A percentile compares a stretch with the other conserved stretches of the same genome.
phyloP scores from a whole-genome alignment of 2,797 vertebrate genomes.

The Brachyalestes nurse region DNA sequence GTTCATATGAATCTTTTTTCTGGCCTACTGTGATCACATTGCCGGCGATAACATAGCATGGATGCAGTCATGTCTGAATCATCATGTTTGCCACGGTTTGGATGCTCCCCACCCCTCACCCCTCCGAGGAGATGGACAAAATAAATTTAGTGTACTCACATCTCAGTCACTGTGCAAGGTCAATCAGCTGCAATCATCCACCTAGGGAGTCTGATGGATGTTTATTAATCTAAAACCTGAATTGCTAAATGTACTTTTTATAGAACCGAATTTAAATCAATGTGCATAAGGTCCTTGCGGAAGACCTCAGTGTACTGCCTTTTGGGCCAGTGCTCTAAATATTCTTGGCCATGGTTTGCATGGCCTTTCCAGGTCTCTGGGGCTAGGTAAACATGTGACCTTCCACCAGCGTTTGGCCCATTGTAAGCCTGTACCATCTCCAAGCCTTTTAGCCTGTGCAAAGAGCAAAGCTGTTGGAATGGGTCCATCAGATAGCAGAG shows the following conservation, averaged over 20 bases:
- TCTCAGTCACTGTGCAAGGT: slow-evolving; percentile 50
- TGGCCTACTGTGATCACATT: slow-evolving; percentile 16
- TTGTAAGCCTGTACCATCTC: slow-evolving; percentile 80
- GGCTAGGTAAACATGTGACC: slow-evolving; percentile 78
- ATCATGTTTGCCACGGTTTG: slow-evolving; percentile 35
- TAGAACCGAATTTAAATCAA: slow-evolving; percentile 44
- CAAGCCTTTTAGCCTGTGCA: slow-evolving; percentile 80
- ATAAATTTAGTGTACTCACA: slow-evolving; percentile 40
- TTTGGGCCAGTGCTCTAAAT: slow-evolving; percentile 75
- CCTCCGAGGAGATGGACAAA: slow-evolving; percentile 20
- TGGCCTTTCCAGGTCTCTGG: slow-evolving; percentile 79
- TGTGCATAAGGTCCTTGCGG: slow-evolving; percentile 23
- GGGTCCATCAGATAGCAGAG: slow-evolving; percentile 79
- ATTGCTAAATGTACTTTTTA: slow-evolving; percentile 54
- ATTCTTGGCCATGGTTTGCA: slow-evolving; percentile 76
- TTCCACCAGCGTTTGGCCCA: slow-evolving; percentile 76
- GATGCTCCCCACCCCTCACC: slow-evolving; percentile 29
- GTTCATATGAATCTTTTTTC: neutral
- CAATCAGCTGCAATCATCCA: slow-evolving; percentile 50
- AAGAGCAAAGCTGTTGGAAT: slow-evolving; percentile 82
- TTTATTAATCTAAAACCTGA: slow-evolving; percentile 48
- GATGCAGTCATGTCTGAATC: neutral
- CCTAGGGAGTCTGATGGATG: slow-evolving; percentile 42
- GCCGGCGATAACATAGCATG: neutral
- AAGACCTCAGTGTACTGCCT: slow-evolving; percentile 67